phyloP scores from a whole-genome alignment of 2,113 vertebrate species.

The Pelodiscus sinensis region DNA sequence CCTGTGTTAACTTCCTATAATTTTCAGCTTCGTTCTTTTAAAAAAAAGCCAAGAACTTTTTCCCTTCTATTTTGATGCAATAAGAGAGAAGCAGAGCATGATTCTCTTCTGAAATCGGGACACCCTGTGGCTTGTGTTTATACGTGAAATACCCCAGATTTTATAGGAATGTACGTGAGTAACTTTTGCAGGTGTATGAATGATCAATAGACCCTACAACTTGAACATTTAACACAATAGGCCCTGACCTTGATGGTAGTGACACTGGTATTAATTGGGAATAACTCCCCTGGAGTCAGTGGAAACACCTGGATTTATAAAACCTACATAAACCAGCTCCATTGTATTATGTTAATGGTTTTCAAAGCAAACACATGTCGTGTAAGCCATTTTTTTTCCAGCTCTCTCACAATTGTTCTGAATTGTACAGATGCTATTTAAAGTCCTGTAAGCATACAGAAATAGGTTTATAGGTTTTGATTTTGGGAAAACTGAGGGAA shows the following conservation, averaged over 20 bases:
- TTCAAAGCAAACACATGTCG: background rate
- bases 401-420: fast-evolving
- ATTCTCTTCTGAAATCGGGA: constrained; percentile 48
- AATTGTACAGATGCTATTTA: background rate
- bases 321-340: fast-evolving
- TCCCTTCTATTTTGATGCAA: constrained; percentile 55
- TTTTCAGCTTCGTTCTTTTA: constrained; percentile 50
- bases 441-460: background rate
- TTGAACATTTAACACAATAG: background rate
- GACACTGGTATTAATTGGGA: background rate
- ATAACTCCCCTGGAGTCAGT: background rate
- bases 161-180: constrained; percentile 16
- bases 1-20: background rate
- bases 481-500: background rate
- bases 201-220: background rate
- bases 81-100: constrained; percentile 42
- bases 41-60: constrained; percentile 62
- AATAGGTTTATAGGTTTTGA: background rate
- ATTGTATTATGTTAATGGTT: background rate
- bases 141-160: background rate
- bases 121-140: constrained; percentile 17
- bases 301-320: background rate
- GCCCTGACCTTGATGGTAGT: background rate
- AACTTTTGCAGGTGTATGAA: background rate
- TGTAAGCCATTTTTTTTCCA: background rate